A percentile compares a stretch with the other conserved stretches of the same genome.
These are phyloP conservation scores for Rhagium mordax DNA, from an alignment of 2,888 invertebrate species.

Conservation along the genomic window DNA sequence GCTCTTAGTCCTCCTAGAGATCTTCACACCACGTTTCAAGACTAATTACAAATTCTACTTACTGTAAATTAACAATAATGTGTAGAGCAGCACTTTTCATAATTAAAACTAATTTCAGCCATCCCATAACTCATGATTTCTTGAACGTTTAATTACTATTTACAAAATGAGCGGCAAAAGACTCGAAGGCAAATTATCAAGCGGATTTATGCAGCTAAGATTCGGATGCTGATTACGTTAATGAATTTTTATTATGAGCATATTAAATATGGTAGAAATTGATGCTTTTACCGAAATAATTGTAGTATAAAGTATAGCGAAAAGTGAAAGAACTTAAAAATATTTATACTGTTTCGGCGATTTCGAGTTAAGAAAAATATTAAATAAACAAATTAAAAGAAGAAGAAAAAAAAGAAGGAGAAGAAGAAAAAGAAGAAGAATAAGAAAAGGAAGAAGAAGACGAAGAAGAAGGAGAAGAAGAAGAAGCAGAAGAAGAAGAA, in stretches of 20 bases:
- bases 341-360: no score
- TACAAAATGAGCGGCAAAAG: background rate
- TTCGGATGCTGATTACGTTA: background rate
- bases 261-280: no score
- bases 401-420: no score
- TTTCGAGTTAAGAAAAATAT: no score
- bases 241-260: background rate
- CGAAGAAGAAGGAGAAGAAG: no score
- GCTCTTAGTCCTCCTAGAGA: constrained; percentile 14
- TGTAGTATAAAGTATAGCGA: no score
- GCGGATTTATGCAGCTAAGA: background rate
- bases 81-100: background rate
- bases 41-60: constrained; percentile 18
- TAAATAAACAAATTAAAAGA: no score
- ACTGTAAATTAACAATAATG: constrained; percentile 6
- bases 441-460: no score
- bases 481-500: no score
- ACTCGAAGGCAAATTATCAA: background rate
- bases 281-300: no score
- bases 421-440: no score
- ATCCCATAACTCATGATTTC: background rate
- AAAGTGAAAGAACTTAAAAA: no score
- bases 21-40: constrained; percentile 13
- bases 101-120: background rate
- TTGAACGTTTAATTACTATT: background rate